Base-by-base conservation (phyloP, 2,113 vertebrate genomes). In the Ranitomeya variabilis region DNA sequence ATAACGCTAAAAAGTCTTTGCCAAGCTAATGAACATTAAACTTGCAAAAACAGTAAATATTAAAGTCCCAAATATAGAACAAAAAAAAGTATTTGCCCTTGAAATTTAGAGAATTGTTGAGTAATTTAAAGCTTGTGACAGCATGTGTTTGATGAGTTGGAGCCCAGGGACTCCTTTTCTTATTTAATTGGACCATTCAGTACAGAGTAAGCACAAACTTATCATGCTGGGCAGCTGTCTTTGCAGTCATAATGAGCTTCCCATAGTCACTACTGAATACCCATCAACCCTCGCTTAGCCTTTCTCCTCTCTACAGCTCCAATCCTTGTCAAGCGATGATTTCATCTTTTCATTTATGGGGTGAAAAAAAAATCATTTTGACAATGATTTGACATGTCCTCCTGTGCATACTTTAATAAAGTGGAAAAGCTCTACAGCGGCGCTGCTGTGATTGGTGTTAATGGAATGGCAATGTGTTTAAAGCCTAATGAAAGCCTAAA, bases 81-180 rank as follows among this genome's bases (percentile, higher is more conserved):
- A 45, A 45, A 31, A 55, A 76, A 52, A 59, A 57, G 52, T 18
- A 54, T 80, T 87, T 80, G 86, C 66, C 86, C 86, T 87, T 87
- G 86, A 80, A 69, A 87, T 87, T 4, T 18, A 80, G 86, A 80
- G 64, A 80, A 71, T 79, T 71, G 62, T 69, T 10, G 66, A 67
- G 78, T 80, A 87, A 87, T 87, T 87, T 87, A 80, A 80, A 59
- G 78, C 86, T 45, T 16, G 71, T 87, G 86, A 87, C 85, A 80
- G 85, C 62, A 87, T 80, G 45, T 80, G 78, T 80, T 79, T 87
- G 86, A 80, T 71, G 78, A 80, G 78, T 87, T 71, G 62, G 77
- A 79, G 77, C 86, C 77, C 62, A 55, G 86, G 86, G 86, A 87
- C 51, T 69, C 57, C 52, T 87, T 71, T 71, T 67, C 86, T 80